phyloP scores from a whole-genome alignment of 2,113 vertebrate species.

The Cricetomys ansorgei region DNA sequence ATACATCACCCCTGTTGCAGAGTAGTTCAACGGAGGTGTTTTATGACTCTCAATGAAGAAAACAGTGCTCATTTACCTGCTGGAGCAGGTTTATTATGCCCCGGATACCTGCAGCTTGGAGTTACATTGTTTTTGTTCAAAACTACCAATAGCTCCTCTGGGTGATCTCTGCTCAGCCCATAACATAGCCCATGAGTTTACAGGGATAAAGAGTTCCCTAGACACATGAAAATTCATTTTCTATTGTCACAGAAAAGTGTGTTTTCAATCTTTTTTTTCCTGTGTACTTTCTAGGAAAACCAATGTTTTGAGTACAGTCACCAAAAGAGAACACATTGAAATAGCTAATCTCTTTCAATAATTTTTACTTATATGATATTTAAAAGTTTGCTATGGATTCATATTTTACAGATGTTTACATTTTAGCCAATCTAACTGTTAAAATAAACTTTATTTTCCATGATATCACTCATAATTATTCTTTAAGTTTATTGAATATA shows the following conservation, averaged over 20 bases:
- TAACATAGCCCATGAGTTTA: background rate
- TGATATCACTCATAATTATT: background rate
- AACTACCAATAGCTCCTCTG: background rate
- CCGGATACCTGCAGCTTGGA: background rate
- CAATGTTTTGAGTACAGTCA: background rate
- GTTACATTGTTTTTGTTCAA: background rate
- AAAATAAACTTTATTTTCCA: conserved; percentile 16
- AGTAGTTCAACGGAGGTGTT: background rate
- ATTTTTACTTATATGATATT: background rate
- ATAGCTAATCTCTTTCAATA: conserved; percentile 9
- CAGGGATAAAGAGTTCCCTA: background rate
- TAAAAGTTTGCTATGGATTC: background rate
- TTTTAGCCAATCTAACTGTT: background rate
- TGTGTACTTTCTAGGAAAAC: background rate
- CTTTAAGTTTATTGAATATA: background rate
- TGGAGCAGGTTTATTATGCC: background rate
- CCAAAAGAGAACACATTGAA: background rate
- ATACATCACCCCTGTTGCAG: background rate
- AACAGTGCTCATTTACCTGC: background rate
- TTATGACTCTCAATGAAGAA: background rate
- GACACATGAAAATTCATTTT: background rate
- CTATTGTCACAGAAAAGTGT: background rate
- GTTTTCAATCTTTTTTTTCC: background rate
- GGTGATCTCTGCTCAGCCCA: background rate
- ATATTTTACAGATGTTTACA: background rate